Evolutionary conservation across 2,113 vertebrate genomes (phyloP).

Genomic region (Ondatra zibethicus): DNA sequence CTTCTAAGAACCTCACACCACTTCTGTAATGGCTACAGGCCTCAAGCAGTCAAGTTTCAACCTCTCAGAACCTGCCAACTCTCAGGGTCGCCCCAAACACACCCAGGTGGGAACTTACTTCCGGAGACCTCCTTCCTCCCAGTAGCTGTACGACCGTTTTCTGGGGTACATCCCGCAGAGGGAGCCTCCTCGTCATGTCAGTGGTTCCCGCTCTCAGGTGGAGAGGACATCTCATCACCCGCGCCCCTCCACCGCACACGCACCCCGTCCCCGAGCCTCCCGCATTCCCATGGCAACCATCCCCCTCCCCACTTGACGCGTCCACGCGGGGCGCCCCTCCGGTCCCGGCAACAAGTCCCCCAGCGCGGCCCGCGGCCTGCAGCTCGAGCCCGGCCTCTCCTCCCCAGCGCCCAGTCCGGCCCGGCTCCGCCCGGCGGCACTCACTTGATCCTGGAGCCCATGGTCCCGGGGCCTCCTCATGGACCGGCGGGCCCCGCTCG

Average conservation of each 20-base stretch:
- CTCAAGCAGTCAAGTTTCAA: constrained; percentile 4
- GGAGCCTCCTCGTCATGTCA: neutral
- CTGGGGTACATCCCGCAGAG: neutral
- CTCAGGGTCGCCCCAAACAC: constrained; percentile 57
- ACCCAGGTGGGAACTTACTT: constrained; percentile 62
- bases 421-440: constrained; percentile 80
- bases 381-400: constrained; percentile 75
- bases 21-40: constrained; percentile 1
- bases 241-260: neutral
- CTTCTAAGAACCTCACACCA: constrained; percentile 11
- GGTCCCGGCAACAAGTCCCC: constrained; percentile 77
- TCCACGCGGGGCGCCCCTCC: constrained; percentile 50
- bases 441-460: constrained; percentile 92
- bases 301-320: constrained; percentile 60
- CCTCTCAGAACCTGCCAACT: constrained; percentile 53
- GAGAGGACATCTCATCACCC: constrained; percentile 38
- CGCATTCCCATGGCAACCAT: constrained; percentile 65
- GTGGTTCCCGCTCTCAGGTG: constrained; percentile 49
- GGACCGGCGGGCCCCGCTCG: constrained; percentile 82
- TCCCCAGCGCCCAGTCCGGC: constrained; percentile 75
- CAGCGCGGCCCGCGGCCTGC: constrained; percentile 78
- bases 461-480: constrained; percentile 88
- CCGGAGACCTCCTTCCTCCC: constrained; percentile 39
- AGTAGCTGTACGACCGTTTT: constrained; percentile 40
- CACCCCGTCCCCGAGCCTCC: constrained; percentile 23